phyloP scores from a whole-genome alignment of 30 jellyfish, hydroid and myxozoan genomes.

The Aurelia aurita complex sp. Pacific region DNA sequence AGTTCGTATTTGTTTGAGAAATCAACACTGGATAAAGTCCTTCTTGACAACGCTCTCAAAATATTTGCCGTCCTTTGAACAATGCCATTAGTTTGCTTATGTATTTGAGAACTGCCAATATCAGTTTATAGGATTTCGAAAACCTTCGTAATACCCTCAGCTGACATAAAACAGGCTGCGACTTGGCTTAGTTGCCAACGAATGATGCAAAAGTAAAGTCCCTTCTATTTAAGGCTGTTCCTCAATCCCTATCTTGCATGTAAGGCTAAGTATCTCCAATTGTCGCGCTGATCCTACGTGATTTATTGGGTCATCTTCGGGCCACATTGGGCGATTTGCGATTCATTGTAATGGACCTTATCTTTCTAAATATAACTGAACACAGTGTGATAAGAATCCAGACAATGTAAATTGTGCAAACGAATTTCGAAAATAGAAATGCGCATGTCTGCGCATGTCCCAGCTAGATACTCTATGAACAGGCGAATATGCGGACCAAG shows the following conservation, averaged over 20 bases:
- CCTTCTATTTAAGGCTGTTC: conserved; percentile 1
- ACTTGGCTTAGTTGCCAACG: background rate
- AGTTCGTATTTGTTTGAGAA: background rate
- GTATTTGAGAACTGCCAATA: conserved; percentile 22
- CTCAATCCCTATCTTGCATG: conserved; percentile 1
- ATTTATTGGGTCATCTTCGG: conserved; percentile 67
- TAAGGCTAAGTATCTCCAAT: background rate
- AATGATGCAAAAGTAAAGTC: background rate
- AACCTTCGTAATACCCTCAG: background rate
- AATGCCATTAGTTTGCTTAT: conserved; percentile 10
- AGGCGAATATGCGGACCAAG: too few relatives aligned
- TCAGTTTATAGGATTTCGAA: conserved; percentile 17
- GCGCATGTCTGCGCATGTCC: conserved; percentile 6
- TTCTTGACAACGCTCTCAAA: conserved; percentile 52
- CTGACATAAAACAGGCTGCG: conserved; percentile 27
- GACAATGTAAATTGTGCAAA: conserved; percentile 44
- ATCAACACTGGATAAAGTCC: background rate
- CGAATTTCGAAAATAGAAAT: conserved; percentile 2
- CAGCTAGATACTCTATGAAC: background rate
- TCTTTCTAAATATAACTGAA: conserved; percentile 43
- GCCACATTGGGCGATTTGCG: conserved; percentile 69
- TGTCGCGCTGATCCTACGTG: conserved; percentile 48
- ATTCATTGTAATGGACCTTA: conserved; percentile 36
- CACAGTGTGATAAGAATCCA: conserved; percentile 63
- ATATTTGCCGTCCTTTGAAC: conserved; percentile 41